Conservation (phyloP, 2,113 vertebrate species). For the Chlorodrepanis virens region DNA sequence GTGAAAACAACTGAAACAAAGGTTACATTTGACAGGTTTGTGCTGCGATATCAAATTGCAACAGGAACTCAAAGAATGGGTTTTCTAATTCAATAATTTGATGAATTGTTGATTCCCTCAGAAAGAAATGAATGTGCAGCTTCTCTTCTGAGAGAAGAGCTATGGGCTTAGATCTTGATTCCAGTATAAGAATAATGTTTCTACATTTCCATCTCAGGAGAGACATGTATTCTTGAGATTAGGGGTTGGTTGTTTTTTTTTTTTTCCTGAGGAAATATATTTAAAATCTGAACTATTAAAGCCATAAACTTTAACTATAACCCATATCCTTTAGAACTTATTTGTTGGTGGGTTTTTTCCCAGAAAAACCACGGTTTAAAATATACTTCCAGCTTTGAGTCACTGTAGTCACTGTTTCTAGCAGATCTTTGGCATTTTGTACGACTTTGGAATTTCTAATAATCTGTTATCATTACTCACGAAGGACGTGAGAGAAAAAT, state of each 20-base stretch:
- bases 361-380: not conserved
- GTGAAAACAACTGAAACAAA: not conserved
- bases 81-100: not conserved
- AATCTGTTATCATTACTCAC: not conserved
- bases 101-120: not conserved
- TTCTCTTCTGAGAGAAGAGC: not conserved
- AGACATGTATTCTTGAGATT: not conserved
- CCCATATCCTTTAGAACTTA: not conserved
- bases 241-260: accelerated
- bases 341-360: not conserved
- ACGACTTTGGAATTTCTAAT: not conserved
- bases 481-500: not conserved
- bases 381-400: not conserved
- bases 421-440: not conserved
- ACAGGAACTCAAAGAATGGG: not conserved
- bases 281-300: not conserved
- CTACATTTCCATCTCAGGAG: not conserved
- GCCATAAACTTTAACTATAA: not conserved
- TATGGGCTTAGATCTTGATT: not conserved
- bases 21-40: not conserved
- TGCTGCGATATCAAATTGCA: not conserved
- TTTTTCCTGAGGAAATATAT: not conserved
- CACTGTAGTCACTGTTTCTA: not conserved
- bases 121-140: not conserved
- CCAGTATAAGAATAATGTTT: not conserved